Evolutionary conservation across 2,888 invertebrate genomes (phyloP), one percentile per base, ranked within the genome.

Genomic region (Rhagium mordax): DNA sequence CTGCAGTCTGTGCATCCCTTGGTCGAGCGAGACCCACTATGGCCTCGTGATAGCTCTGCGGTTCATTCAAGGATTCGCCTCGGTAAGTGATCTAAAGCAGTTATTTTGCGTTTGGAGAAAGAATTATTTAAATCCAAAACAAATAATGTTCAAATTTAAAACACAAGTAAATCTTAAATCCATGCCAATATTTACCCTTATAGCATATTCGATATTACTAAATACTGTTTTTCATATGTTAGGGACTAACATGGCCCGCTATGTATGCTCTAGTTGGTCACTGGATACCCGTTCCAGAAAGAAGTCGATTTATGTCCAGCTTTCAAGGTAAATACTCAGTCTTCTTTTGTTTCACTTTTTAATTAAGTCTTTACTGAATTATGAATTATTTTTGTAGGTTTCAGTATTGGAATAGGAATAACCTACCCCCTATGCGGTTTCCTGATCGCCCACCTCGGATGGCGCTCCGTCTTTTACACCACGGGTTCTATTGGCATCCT

Each of bases 211-310:
- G n/a, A n/a, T n/a, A n/a, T n/a, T n/a, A n/a, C n/a, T n/a, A n/a
- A n/a, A n/a, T n/a, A 60, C 3, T 10, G 1, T 47, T 73, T 74
- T 78, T 55, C 65, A 67, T 71, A 67, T 83, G 83, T 72, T 78
- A 91, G 91, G 93, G 93, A 27, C 85, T 93, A 70, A 94, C 93
- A 10, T 94, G 93, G 93, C 93, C 93, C 13, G 93, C 93, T 0
- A 94, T 94, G 93, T 94, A 93, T 83, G 93, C 93, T 0, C 88
- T 93, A 71, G 93, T 93, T 27, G 93, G 93, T 3, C 91, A 91
- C 80, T 94, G 93, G 93, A 93, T 93, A 75, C 93, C 93, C 7
- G 89, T 92, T n/a, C 89, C 90, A 6, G 93, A 94, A 84, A 89
- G 93, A 65, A 93, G 93, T 66, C 89, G 93, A 70, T 94, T 94